Conservation (phyloP, 2,888 invertebrate genomes). For the Drosophila melanocephala region DNA sequence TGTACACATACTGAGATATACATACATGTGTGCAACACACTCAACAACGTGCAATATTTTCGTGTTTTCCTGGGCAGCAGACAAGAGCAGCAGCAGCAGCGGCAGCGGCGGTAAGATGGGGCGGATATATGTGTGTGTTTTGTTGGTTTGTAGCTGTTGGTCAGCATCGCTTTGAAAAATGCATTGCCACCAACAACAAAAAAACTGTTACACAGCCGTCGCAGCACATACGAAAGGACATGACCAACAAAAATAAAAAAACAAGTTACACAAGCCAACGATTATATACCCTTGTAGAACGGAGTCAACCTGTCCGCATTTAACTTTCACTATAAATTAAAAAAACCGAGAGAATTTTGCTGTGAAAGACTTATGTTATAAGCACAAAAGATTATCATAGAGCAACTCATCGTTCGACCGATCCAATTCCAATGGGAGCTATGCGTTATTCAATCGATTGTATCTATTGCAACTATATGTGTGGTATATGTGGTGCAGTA, state of each 20-base stretch:
- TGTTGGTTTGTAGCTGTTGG: conserved; percentile 25
- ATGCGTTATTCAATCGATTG: background rate
- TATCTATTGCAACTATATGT: too few species aligned
- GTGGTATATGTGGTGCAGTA: too few species aligned
- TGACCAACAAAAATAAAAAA: conserved; percentile 9
- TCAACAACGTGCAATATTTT: conserved; percentile 56
- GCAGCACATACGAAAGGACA: conserved; percentile 36
- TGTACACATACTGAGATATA: conserved; percentile 1
- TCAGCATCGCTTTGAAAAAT: conserved; percentile 34
- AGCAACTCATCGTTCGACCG: background rate
- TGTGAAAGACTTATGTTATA: background rate
- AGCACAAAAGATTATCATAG: background rate
- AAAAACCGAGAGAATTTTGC: background rate
- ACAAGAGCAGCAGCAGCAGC: conserved; percentile 1
- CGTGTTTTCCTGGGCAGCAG: conserved; percentile 21
- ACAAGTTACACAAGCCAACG: background rate
- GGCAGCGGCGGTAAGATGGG: background rate
- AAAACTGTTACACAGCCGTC: conserved; percentile 9
- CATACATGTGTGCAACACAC: conserved; percentile 2
- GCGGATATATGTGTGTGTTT: background rate
- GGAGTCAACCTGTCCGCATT: background rate
- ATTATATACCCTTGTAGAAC: background rate
- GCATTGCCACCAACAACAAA: conserved; percentile 34
- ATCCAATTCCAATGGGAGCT: background rate
- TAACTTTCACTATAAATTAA: background rate